Evolutionary conservation across 1,140 invertebrate species (phyloP).

Genomic region (Phortica variegata): DNA sequence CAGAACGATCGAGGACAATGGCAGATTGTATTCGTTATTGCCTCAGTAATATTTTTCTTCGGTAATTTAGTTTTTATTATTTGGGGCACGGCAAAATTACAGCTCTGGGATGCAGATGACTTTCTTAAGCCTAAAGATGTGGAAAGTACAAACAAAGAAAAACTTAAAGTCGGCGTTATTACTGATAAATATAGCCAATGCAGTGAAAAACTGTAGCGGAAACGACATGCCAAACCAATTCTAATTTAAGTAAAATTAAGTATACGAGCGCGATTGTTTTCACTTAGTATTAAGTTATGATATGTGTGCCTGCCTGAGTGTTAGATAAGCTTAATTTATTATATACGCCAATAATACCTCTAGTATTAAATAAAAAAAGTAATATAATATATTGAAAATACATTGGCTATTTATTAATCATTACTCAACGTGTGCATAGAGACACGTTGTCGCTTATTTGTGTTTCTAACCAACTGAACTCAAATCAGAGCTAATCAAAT

Average conservation of each 20-base stretch:
- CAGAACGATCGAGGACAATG: constrained; percentile 65
- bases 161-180: no score
- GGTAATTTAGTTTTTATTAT: constrained; percentile 70
- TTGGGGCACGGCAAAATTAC: constrained; percentile 64
- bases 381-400: no score
- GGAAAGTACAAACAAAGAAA: constrained; percentile 14
- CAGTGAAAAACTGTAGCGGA: background rate
- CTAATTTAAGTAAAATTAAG: background rate
- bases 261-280: background rate
- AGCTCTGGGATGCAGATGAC: constrained; percentile 66
- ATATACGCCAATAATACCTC: no score
- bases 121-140: constrained; percentile 32
- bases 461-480: no score
- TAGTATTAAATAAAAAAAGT: no score
- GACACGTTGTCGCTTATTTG: no score
- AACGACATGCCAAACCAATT: background rate
- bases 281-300: background rate
- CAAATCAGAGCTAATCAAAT: no score
- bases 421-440: no score
- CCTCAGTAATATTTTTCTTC: constrained; percentile 68
- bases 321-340: no score
- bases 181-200: no score
- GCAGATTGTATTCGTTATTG: constrained; percentile 74
- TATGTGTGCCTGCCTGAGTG: no score
- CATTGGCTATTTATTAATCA: no score